Evolutionary conservation across 2,888 invertebrate species (phyloP).

Genomic region (Coecobrya sp.): DNA sequence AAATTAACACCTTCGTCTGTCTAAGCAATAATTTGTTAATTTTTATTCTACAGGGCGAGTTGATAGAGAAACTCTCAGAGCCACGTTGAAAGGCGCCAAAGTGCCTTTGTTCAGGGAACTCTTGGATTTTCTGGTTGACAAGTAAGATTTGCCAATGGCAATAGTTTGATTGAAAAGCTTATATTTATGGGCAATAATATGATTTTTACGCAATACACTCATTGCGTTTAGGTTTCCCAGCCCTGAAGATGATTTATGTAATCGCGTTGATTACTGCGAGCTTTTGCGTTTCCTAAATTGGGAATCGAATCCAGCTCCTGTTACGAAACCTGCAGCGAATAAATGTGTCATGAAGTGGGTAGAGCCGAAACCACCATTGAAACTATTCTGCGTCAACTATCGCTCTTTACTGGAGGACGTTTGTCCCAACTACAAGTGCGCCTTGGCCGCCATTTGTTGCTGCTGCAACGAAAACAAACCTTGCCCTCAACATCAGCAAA

Average conservation of each 20-base stretch:
- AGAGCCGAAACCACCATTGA: slow-evolving; percentile 84
- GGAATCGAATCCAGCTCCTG: slow-evolving; percentile 89
- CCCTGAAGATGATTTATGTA: slow-evolving; percentile 81
- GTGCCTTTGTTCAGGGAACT: slow-evolving; percentile 91
- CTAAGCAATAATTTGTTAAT: neutral
- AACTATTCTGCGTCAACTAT: slow-evolving; percentile 85
- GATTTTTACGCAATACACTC: neutral
- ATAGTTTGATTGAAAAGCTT: neutral
- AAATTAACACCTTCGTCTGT: no score
- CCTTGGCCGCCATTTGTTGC: slow-evolving; percentile 84
- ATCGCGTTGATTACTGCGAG: slow-evolving; percentile 90
- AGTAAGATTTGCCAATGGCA: slow-evolving; percentile 89
- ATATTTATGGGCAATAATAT: neutral
- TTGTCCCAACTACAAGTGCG: slow-evolving; percentile 85
- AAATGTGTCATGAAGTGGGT: slow-evolving; percentile 87
- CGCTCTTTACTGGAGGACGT: slow-evolving; percentile 85
- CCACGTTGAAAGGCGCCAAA: slow-evolving; percentile 91
- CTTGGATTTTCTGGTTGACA: slow-evolving; percentile 91
- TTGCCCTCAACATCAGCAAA: slow-evolving; percentile 82
- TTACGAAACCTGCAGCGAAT: slow-evolving; percentile 89
- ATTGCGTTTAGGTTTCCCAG: slow-evolving; percentile 81
- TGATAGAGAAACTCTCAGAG: slow-evolving; percentile 90
- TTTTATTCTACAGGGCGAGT: slow-evolving; percentile 89
- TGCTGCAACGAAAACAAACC: slow-evolving; percentile 81
- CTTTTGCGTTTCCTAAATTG: slow-evolving; percentile 92